Evolutionary conservation across 2,113 vertebrate species (phyloP).

Genomic region (Elaphurus davidianus): DNA sequence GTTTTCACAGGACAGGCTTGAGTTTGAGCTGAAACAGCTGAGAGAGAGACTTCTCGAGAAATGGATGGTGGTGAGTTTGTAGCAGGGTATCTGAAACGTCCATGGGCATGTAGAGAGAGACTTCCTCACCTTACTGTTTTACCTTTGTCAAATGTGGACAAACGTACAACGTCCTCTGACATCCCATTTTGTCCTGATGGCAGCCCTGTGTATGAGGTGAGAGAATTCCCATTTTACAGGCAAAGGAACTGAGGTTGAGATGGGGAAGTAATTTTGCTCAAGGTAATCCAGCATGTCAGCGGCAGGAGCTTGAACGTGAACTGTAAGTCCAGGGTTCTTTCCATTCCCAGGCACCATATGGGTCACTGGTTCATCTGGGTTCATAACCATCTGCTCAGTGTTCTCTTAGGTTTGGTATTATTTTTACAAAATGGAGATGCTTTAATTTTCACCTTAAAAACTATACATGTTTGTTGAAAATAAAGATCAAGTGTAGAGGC

Average conservation of each 20-base stretch:
- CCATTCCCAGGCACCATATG: neutral
- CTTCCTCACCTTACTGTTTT: neutral
- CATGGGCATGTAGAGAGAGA: neutral
- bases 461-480: neutral
- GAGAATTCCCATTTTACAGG: neutral
- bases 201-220: neutral
- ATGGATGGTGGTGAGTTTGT: neutral
- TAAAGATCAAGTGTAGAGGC: neutral
- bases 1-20: slow-evolving; percentile 72
- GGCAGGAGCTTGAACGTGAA: neutral
- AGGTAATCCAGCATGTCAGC: neutral
- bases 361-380: neutral
- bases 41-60: slow-evolving; percentile 39
- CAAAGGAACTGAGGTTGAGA: neutral
- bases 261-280: neutral
- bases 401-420: neutral
- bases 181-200: neutral
- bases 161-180: neutral
- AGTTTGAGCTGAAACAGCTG: slow-evolving; percentile 51
- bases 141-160: neutral
- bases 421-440: neutral
- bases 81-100: neutral
- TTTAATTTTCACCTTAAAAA: slow-evolving; percentile 27
- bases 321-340: neutral
- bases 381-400: neutral